Base-by-base conservation (phyloP, 2,888 invertebrate species). In the Folsomia candida region DNA sequence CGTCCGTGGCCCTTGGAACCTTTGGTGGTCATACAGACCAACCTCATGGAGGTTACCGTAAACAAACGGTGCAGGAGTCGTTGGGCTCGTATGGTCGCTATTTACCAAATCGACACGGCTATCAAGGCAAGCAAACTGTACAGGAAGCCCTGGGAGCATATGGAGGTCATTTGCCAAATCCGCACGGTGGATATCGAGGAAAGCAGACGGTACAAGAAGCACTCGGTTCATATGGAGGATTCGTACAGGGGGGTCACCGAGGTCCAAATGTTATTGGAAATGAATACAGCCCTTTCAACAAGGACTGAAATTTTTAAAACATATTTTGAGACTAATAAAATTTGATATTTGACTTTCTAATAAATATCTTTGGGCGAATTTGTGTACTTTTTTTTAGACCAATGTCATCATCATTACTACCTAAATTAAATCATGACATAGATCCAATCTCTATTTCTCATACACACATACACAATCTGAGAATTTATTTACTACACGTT, bases 181-280 rank as follows among this genome's bases (percentile, higher is more conserved):
- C n/a, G 9, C 28, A 28, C 11, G 62, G 62, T 2, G 28, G 62
- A 2, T 24, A 27, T 9, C 11, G n/a, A 28, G 62, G 62, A 2
- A 62, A 62, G 28, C 62, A 27, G 29, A 62, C 62, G 9, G 62
- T 62, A 18, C 62, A 62, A 28, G 62, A 62, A 62, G 62, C 62
- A 11, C n/a, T 62, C n/a, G 62, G 62, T n/a, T 20, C 11, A 6
- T 62, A 62, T 20, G 62, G 62, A 62, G 62, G 62, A 6, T 62
- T 28, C 29, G 2, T 25, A 3, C 25, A 18, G 18, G 29, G 62
- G 2, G 62, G 28, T 28, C 62, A 62, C 22, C 27, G 22, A 24
- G 29, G 62, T 6, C 29, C 62, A 27, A 62, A 4, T 28, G 29
- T 29, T 6, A 24, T 26, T 28, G 62, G 62, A 9, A 62, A 27